Percentiles rank a stretch among this genome's conserved stretches.
These are phyloP conservation scores for Panulirus ornatus DNA, from an alignment of 1,140 invertebrate species.

Conservation along the genomic window DNA sequence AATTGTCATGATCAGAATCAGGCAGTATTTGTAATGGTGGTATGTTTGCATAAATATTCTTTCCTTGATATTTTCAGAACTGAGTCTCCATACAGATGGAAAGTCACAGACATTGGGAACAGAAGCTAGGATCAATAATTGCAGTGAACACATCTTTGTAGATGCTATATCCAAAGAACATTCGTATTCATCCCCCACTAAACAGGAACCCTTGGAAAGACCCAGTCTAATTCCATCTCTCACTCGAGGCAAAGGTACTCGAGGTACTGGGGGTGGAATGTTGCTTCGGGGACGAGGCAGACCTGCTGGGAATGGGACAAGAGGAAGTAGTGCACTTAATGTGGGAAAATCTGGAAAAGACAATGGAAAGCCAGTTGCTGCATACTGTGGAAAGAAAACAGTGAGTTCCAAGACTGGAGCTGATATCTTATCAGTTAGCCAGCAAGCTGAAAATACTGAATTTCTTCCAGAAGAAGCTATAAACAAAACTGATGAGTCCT, in stretches of 20 bases:
- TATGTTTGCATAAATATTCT: too few relatives aligned
- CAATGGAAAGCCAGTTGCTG: not conserved
- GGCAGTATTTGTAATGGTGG: too few relatives aligned
- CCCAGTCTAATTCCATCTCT: not conserved
- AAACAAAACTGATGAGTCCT: not conserved
- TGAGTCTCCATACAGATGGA: slow-evolving; percentile 35
- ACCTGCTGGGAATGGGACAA: not conserved
- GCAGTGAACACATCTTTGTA: not conserved
- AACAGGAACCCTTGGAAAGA: slow-evolving; percentile 45
- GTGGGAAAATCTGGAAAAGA: not conserved
- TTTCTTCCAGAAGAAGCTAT: not conserved
- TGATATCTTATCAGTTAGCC: slow-evolving; percentile 41
- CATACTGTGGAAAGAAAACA: not conserved
- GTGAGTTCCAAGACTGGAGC: not conserved
- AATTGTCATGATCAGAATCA: not conserved
- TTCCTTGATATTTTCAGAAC: not conserved
- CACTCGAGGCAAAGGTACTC: not conserved
- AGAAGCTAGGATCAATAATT: not conserved
- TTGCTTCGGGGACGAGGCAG: not conserved
- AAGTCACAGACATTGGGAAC: not conserved
- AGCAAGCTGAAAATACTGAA: not conserved
- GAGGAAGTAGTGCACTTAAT: not conserved
- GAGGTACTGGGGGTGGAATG: not conserved
- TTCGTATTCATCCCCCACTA: slow-evolving; percentile 59
- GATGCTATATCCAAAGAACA: slow-evolving; percentile 44